A percentile compares a stretch with the other conserved stretches of the same genome.
Evolutionary conservation across 2,797 vertebrate genomes (phyloP).

Genomic region (Synanceia verrucosa): DNA sequence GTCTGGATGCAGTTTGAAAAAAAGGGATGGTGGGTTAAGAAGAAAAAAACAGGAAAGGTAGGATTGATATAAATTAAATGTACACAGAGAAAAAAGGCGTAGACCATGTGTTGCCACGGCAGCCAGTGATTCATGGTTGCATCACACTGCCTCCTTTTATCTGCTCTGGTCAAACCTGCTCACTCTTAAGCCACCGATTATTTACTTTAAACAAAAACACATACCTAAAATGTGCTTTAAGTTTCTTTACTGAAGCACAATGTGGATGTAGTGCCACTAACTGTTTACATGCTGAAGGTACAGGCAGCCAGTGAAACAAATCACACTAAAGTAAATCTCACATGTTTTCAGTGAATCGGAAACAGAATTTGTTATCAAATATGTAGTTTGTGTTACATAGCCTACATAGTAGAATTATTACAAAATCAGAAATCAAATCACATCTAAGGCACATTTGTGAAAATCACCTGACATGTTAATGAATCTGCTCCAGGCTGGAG

Average conservation of each 20-base stretch:
- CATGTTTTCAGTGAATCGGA: background rate
- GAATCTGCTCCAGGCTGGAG: background rate
- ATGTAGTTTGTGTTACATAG: background rate
- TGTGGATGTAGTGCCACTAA: background rate
- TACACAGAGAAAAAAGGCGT: conserved; percentile 23
- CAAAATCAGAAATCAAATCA: background rate
- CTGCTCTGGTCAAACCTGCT: conserved; percentile 21
- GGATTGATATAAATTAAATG: background rate
- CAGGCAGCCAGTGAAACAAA: background rate
- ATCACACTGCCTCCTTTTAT: conserved; percentile 18
- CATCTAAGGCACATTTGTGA: background rate
- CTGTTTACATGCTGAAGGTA: background rate
- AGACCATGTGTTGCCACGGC: conserved; percentile 4
- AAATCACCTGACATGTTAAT: background rate
- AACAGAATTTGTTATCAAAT: background rate
- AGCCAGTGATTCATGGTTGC: conserved; percentile 28
- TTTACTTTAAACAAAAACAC: conserved; percentile 6
- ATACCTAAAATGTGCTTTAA: background rate
- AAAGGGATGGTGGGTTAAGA: background rate
- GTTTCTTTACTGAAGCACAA: background rate
- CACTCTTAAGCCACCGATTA: background rate
- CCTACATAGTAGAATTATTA: too few species aligned
- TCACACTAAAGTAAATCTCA: background rate
- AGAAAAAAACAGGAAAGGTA: background rate
- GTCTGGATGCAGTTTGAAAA: conserved; percentile 56